Evolutionary conservation across 1,140 invertebrate species (phyloP), one percentile per base, ranked within the genome.

Genomic region (Hestina assimilis): DNA sequence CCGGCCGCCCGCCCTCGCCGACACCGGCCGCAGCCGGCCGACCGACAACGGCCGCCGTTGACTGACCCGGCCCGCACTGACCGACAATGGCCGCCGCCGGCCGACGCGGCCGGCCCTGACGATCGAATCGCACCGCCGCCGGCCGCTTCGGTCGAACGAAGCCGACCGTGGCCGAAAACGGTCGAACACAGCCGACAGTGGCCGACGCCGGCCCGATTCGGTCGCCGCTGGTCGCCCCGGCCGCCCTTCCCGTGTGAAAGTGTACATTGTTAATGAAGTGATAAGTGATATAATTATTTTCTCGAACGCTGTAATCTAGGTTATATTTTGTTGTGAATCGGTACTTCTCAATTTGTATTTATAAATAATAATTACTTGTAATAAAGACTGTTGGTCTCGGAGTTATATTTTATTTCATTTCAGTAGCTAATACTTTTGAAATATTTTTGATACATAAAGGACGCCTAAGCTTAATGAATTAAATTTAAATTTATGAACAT

Each of bases 331-430:
- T 87, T 83, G 83, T 87, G 83, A 84, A 85, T 78, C 80, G 74
- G 75, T 84, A 80, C 83, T 83, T 87, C 81, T 87, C 83, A 83
- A 85, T 85, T 82, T 85, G 79, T 87, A 87, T 87, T 87, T 87
- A 87, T 87, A 87, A 86, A 79, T 81, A 78, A 77, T 62, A 73
- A 77, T 54, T 76, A 76, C 75, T 80, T 72, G 60, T 81, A 84
- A 80, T 87, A 87, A 83, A 87, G 81, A 83, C 83, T 87, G 78
- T 82, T 68, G 70, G 81, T 87, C 83, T 79, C 43, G 70, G 53
- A 50, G 19, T 58, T 45, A 31, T 58, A 31, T 43, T 51, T 28
- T 40, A 4, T 21, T 40, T 11, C 26, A 17, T 24, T 3, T 26
- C 24, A 1, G 4, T 31, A 31, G 6, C 12, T 4, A 4, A 12